phyloP scores from a whole-genome alignment of 2,888 invertebrate species.

The Heliconius ismenius region DNA sequence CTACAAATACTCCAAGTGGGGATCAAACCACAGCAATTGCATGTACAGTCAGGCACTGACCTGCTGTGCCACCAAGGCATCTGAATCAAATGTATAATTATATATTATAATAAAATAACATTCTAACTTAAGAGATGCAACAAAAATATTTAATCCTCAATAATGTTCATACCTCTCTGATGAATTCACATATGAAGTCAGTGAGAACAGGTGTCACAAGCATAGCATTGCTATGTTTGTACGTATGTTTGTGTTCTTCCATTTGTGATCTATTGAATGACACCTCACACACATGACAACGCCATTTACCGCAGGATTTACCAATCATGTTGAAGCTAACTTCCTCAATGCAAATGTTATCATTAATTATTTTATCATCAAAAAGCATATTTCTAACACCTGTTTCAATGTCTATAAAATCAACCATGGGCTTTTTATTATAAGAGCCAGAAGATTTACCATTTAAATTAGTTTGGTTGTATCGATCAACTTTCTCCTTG shows the following conservation, averaged over 20 bases:
- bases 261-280: conserved; percentile 20
- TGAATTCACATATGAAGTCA: conserved; percentile 41
- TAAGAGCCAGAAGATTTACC: background rate
- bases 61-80: background rate
- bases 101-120: too few relatives aligned
- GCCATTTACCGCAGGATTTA: conserved; percentile 10
- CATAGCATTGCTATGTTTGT: conserved; percentile 35
- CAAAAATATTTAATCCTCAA: background rate
- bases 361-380: conserved; percentile 48
- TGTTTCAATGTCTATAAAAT: conserved; percentile 16
- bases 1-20: too few relatives aligned
- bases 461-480: background rate
- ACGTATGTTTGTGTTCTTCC: conserved; percentile 27
- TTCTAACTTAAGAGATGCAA: too few relatives aligned
- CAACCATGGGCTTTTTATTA: conserved; percentile 12
- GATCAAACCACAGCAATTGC: too few relatives aligned
- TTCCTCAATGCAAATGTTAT: conserved; percentile 46
- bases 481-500: conserved; percentile 40
- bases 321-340: conserved; percentile 47
- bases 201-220: conserved; percentile 35
- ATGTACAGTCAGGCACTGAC: background rate
- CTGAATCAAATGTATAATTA: too few relatives aligned
- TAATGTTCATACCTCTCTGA: conserved; percentile 45
- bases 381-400: background rate
- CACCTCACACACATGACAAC: conserved; percentile 50